Evolutionary conservation across 2,888 invertebrate species (phyloP), one percentile per base, ranked within the genome.

Genomic region (Tetranychus piercei): DNA sequence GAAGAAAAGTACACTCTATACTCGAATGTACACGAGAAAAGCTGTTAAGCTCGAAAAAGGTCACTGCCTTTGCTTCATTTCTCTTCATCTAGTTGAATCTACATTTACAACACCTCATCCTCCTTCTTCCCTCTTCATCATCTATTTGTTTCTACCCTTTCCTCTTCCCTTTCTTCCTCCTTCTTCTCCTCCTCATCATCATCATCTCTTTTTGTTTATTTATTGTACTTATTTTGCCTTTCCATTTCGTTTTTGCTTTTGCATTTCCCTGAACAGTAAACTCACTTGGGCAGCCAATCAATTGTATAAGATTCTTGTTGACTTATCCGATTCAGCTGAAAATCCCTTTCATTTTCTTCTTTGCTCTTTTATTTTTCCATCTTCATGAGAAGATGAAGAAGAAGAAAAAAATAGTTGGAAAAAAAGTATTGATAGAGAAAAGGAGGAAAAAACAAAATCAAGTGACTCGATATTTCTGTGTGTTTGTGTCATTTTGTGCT

Each of bases 241-340:
- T 34, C 34, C 34, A 34, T 34, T 34, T 34, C 55, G 55, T 55
- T 55, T 55, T 55, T 15, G 55, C 15, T 55, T 55, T 55, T 55
- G 55, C 55, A 55, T 55, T 55, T 55, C 15, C 55, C 15, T 15
- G 9, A 9, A 55, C 55, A 55, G 55, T 34, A 34, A 34, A 23
- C 34, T 69, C 69, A n/a, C 9, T 69, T 23, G 69, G 69, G 55
- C 55, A 55, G 55, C 55, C 55, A 55, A 55, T 55, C 55, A 55
- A 55, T 55, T 55, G 55, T 55, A 15, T 55, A 55, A 55, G 15
- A 55, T 55, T 55, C 55, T 55, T 55, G 55, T 55, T 55, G 55
- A 55, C 55, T 55, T 55, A 55, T 55, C 55, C 55, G 55, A 55
- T 55, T 55, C 55, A 55, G 15, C 55, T 55, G 55, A 55, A 55